Base-by-base conservation (phyloP, 2,797 vertebrate species). In the Pseudopleuronectes americanus region DNA sequence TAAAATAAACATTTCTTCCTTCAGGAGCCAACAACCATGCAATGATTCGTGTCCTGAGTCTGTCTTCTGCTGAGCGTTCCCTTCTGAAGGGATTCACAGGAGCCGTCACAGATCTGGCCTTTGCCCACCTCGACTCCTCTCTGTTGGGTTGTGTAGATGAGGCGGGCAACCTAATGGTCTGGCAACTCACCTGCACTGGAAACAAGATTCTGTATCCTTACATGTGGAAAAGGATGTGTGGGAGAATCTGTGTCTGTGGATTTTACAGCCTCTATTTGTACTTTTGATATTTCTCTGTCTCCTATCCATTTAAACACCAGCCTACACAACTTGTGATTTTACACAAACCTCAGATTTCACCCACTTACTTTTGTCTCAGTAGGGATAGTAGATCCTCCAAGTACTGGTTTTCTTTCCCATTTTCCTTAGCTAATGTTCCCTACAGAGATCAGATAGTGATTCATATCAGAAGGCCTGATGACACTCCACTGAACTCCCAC, bases 51-150 rank as follows among this genome's bases (percentile, higher is more conserved):
- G 97, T 99, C 67, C 87, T 99, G 91, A 96, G 96, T n/a, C 89
- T 98, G 73, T 94, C 92, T 74, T 96, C 94, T 3, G 91, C 96
- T 0, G 98, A 99, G 84, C 92, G 98, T n/a, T 97, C 95, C 6
- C 79, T 99, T 36, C 92, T 99, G 61, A 99, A 99, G 70, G 98
- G 98, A 56, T 99, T 99, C 87, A 97, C 96, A 0, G 98, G 97
- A 0, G 95, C 95, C 0, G 95, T 99, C 80, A 96, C 97, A 52
- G 98, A 99, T 89, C 91, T 99, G 90, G 96, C 97, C 21, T 99
- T 99, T n/a, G 97, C 98, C 71, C 97, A 99, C 70, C 96, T 99
- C 28, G 97, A 98, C 92, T 99, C 98, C 53, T 96, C 95, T 66
- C 94, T 98, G 77, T 83, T 99, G 89, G 97, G 97, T 9, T 99